Conservation (phyloP, 2,797 vertebrate genomes). For the Eurystomus glaucurus region DNA sequence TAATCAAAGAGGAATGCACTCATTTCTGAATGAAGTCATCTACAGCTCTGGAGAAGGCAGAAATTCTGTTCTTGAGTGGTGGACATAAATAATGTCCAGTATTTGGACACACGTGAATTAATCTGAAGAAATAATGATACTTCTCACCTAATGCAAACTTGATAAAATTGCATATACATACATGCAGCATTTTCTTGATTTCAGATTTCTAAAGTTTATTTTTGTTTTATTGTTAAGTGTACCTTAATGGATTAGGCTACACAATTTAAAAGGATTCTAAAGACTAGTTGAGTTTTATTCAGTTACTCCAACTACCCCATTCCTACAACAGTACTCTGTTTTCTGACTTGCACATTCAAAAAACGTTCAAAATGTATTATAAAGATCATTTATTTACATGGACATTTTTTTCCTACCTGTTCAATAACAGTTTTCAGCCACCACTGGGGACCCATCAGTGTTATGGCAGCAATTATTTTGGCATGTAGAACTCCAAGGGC, state of each 20-base stretch:
- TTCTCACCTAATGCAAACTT: background rate
- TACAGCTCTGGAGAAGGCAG: background rate
- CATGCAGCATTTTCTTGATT: background rate
- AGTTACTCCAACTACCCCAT: background rate
- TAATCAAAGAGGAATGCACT: background rate
- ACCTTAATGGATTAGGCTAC: background rate
- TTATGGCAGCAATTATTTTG: constrained; percentile 98
- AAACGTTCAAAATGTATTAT: background rate
- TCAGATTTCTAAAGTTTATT: background rate
- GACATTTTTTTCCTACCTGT: constrained; percentile 85
- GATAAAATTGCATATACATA: background rate
- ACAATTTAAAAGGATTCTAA: background rate
- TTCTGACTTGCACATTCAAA: background rate
- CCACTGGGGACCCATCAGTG: constrained; percentile 98
- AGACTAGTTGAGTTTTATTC: background rate
- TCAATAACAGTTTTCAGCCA: constrained; percentile 98
- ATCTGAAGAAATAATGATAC: background rate
- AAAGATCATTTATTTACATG: background rate
- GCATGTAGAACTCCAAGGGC: constrained; percentile 97
- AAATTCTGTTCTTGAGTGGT: background rate
- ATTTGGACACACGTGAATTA: background rate
- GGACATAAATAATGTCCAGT: background rate
- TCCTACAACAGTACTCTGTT: background rate
- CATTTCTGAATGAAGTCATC: background rate
- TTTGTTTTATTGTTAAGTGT: background rate